Conservation (phyloP, 2,797 vertebrate genomes). For the Anguilla obscura region DNA sequence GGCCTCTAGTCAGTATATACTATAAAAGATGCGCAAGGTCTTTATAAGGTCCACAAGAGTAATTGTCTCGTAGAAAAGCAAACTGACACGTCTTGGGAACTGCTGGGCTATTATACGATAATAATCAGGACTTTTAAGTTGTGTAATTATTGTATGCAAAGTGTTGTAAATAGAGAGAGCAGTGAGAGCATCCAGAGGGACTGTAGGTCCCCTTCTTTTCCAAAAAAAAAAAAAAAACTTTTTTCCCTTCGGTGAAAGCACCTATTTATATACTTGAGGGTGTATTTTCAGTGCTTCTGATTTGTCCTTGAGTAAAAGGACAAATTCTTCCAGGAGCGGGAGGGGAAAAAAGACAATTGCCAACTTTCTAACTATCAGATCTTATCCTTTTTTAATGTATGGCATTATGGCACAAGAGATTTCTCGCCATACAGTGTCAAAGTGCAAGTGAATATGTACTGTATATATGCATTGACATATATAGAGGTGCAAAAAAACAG, state of each 20-base stretch:
- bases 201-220: background rate
- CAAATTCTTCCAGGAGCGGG: background rate
- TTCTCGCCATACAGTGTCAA: background rate
- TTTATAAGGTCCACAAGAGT: background rate
- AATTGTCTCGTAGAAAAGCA: background rate
- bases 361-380: background rate
- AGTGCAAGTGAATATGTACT: background rate
- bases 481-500: background rate
- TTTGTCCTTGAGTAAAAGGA: slow-evolving; percentile 7
- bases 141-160: background rate
- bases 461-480: background rate
- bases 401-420: background rate
- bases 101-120: background rate
- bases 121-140: background rate
- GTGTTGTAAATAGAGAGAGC: background rate
- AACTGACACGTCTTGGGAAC: background rate
- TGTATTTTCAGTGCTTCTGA: slow-evolving; percentile 3
- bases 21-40: background rate
- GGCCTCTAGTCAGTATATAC: background rate
- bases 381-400: background rate
- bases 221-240: background rate
- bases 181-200: background rate
- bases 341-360: background rate
- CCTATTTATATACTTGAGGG: background rate
- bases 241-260: background rate